phyloP scores from a whole-genome alignment of 2,888 invertebrate genomes.

The Yponomeuta plumbellus region DNA sequence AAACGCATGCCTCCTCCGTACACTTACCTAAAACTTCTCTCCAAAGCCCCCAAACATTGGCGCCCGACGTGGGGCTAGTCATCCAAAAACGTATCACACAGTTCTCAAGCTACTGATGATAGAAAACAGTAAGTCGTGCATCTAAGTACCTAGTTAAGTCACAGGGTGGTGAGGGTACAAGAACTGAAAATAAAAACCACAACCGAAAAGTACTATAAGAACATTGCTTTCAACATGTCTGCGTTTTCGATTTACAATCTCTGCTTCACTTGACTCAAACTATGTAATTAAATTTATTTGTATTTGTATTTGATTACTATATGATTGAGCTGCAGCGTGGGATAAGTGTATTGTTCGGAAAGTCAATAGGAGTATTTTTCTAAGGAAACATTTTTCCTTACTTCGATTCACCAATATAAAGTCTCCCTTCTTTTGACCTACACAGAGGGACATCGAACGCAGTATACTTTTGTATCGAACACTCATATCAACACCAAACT shows the following conservation, averaged over 20 bases:
- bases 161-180: constrained; percentile 23
- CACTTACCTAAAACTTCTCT: background rate
- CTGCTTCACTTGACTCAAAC: no score
- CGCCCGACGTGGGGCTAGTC: constrained; percentile 17
- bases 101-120: constrained; percentile 22
- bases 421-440: no score
- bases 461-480: no score
- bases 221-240: background rate
- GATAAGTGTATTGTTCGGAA: no score
- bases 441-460: no score
- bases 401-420: no score
- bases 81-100: constrained; percentile 16
- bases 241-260: background rate
- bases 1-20: background rate
- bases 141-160: constrained; percentile 20
- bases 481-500: no score
- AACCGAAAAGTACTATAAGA: constrained; percentile 39
- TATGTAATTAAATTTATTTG: no score
- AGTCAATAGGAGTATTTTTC: no score
- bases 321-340: no score
- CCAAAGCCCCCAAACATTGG: background rate
- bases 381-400: no score
- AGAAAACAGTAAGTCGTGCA: constrained; percentile 26
- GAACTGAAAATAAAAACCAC: constrained; percentile 28
- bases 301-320: no score